Percentiles rank a stretch among this genome's conserved stretches.
phyloP scores from a whole-genome alignment of 2,888 invertebrate species.

The Megastigmus dorsalis region DNA sequence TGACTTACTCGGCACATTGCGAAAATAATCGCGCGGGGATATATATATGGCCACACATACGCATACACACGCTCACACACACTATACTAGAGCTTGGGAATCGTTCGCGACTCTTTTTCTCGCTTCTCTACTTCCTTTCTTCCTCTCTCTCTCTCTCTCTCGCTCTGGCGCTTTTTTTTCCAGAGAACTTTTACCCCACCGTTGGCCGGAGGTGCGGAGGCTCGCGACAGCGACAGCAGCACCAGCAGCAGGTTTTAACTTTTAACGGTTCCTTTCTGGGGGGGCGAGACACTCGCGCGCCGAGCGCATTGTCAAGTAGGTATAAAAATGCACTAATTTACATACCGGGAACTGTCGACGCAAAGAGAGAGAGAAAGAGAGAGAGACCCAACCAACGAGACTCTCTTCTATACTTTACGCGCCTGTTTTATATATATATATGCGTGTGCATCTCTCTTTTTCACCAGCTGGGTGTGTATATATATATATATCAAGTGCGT shows the following conservation, averaged over 20 bases:
- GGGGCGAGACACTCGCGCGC: constrained; percentile 54
- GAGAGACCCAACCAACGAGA: too few species aligned
- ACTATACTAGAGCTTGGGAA: constrained; percentile 48
- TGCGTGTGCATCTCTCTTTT: too few species aligned
- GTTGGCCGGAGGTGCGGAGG: too few species aligned
- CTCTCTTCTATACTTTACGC: too few species aligned
- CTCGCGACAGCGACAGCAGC: background rate
- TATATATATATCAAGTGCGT: too few species aligned
- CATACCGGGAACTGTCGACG: constrained; percentile 71
- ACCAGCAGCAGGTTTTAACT: constrained; percentile 70
- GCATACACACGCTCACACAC: too few species aligned
- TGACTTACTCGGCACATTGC: constrained; percentile 13
- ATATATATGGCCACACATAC: background rate
- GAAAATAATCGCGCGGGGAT: constrained; percentile 43
- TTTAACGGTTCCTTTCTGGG: constrained; percentile 71
- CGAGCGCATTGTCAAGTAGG: constrained; percentile 64
- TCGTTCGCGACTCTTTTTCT: constrained; percentile 40
- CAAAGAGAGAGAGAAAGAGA: too few species aligned
- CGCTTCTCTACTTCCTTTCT: constrained; percentile 3
- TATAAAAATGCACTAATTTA: constrained; percentile 72
- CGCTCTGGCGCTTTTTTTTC: constrained; percentile 12
- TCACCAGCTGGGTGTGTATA: too few species aligned
- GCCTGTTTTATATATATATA: too few species aligned
- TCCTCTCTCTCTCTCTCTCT: constrained; percentile 7
- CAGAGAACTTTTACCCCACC: constrained; percentile 17